Percentiles rank a stretch among this genome's conserved stretches.
These are phyloP conservation scores for Pelodiscus sinensis DNA, from an alignment of 2,113 vertebrate species.

Conservation along the genomic window DNA sequence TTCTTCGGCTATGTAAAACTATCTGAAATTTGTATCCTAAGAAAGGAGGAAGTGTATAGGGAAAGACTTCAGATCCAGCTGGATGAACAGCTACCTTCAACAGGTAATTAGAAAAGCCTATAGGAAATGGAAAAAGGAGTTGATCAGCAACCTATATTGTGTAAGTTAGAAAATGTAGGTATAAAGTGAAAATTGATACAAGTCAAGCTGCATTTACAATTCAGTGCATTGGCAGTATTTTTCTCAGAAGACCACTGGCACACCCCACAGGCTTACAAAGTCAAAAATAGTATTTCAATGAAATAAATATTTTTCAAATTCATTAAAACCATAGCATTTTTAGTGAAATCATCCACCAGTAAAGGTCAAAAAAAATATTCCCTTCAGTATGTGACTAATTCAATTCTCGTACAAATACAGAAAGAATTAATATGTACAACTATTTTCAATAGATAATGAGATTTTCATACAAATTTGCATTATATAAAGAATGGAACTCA, in stretches of 20 bases:
- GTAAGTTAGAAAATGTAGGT: no score
- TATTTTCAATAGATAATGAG: neutral
- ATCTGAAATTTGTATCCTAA: no score
- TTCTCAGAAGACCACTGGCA: neutral
- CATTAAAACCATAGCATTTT: neutral
- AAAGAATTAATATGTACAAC: neutral
- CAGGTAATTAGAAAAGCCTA: no score
- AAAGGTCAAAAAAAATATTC: neutral
- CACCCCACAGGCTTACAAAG: neutral
- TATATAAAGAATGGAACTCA: neutral
- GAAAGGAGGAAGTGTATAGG: no score
- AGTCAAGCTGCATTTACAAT: neutral
- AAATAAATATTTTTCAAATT: neutral
- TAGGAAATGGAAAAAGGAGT: no score
- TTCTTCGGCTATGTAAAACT: no score
- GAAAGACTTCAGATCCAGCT: no score
- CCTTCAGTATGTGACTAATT: neutral
- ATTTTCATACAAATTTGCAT: neutral
- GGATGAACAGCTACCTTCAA: no score
- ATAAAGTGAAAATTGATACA: no score
- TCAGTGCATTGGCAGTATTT: neutral
- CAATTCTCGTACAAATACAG: neutral
- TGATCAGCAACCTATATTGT: no score
- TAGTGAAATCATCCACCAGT: neutral
- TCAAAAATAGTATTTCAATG: neutral